Base-by-base conservation (phyloP, 2,888 invertebrate species). In the Adineta ricciae region DNA sequence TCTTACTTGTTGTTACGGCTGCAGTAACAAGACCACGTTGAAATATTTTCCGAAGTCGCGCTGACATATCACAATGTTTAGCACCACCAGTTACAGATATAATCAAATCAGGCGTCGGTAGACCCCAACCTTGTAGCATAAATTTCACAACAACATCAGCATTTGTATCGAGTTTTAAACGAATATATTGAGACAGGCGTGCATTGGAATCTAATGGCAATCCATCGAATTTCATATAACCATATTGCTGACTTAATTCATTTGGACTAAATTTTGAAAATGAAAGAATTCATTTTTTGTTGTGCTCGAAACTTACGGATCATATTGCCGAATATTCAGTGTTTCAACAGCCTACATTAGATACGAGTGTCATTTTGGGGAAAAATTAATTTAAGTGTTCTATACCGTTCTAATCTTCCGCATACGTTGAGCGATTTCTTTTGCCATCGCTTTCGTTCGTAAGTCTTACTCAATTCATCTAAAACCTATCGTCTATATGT, bases 31-130 rank as follows among this genome's bases (percentile, higher is more conserved):
- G 19, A 41, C 78, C 78, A 41, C n/a, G 16, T 78, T 78, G 78
- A 78, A 78, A 78, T 9, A n/a, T n/a, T 78, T 78, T 78, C 41
- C 41, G 38, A n/a, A 78, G 41, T 3, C 78, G 38, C 41, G 78
- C 78, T 78, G 78, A 24, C 41, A 78, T 41, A n/a, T 78, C 41
- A 24, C 5, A 78, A n/a, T 41, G 21, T 32, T 78, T 78, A 19
- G 78, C 78, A 19, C 78, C 78, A 41, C 78, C 78, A 41, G 78
- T 78, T 14, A 78, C 41, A 41, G 78, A 41, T n/a, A 78, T 78
- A 14, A 78, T 78, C 41, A 78, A 41, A 14, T 78, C 78, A 41
- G 78, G 78, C n/a, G n/a, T n/a, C 5, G 24, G 24, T 41, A 78
- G 41, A 41, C 24, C 0, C 78, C 78, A 78, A n/a, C n/a, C 78